Evolutionary conservation across 2,797 vertebrate genomes (phyloP), one percentile per base, ranked within the genome.

Genomic region (Gadopsis bispinosus): DNA sequence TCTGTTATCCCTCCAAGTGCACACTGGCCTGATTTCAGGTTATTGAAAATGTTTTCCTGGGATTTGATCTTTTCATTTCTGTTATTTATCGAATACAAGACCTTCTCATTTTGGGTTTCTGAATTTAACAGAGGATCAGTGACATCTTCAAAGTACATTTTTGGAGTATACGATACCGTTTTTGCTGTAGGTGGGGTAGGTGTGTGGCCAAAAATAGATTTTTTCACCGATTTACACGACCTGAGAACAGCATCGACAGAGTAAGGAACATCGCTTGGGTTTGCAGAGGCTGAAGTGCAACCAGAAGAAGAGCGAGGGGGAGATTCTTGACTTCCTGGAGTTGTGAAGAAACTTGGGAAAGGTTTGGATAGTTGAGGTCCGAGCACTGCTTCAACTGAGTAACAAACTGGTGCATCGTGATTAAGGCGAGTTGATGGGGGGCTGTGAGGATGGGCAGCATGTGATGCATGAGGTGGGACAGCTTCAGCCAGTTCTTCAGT

Each of bases 381-480:
- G 1, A 93, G 92, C 55, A 93, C 61, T 2, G 90, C 91, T 75
- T 92, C 90, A 4, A 93, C 91, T 5, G 91, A 94, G 68, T 93
- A 93, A 68, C 88, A 91, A 43, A 92, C 88, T 9, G 81, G 86
- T 20, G 83, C 81, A 13, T 47, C 26, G 0, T 20, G 39, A 22
- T n/a, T 4, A 0, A 2, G 67, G 3, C 48, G 2, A 9, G 33
- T 8, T 41, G 75, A 60, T 0, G 29, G 22, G 11, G 66, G 0
- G 6, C 47, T 45, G n/a, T 39, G 58, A 61, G 37, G 20, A 4
- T 19, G 72, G 1, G 16, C 4, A 0, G 37, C 7, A 4, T 70
- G 66, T 26, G 70, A 11, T 19, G 26, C 59, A 51, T 37, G 35
- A n/a, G 2, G 5, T 1, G 62, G 41, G 3, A 4, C 41, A 39